Evolutionary conservation across 2,888 invertebrate genomes (phyloP), one percentile per base, ranked within the genome.

Genomic region (Ophion obscuratus): DNA sequence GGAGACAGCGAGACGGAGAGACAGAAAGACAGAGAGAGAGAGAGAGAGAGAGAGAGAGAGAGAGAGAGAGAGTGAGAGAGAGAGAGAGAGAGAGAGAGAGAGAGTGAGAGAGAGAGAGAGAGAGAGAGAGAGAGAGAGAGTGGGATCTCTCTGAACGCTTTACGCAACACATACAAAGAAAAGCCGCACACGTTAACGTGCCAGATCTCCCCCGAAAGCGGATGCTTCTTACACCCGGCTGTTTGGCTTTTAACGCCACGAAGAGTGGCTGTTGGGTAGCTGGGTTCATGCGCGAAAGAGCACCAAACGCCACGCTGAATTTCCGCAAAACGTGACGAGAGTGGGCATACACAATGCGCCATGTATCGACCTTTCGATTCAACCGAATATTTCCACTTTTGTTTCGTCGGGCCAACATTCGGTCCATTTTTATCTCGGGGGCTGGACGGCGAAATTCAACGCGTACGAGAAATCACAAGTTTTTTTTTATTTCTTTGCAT

Each of bases 161-260:
- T 71, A 57, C 75, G 82, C 78, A 87, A 82, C 80, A 70, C 76
- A 81, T 73, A 79, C 87, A 82, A 77, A 78, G 82, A 77, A 77
- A 70, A 82, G 57, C 76, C 53, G 75, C 47, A 66, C 68, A 61
- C 73, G 59, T 20, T 73, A 80, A 73, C 73, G 64, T 73, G 80
- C 59, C 31, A 71, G 75, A 75, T 36, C 76, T 86, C 87, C 87
- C 76, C 67, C 86, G 40, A 86, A 83, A 83, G 86, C 80, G 83
- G 83, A 83, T 83, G 83, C 81, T 86, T 83, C 83, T 77, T 83
- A 86, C 85, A 81, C 81, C 36, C 86, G 61, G 79, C 82, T 82
- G 87, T 86, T 84, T 82, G 84, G 83, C 83, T 83, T 83, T 83
- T 87, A 87, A 87, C 83, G 83, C 81, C 83, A 80, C 78, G 62